A percentile compares a stretch with the other conserved stretches of the same genome.
phyloP scores from a whole-genome alignment of 2,113 vertebrate genomes.

The Perccottus glenii region DNA sequence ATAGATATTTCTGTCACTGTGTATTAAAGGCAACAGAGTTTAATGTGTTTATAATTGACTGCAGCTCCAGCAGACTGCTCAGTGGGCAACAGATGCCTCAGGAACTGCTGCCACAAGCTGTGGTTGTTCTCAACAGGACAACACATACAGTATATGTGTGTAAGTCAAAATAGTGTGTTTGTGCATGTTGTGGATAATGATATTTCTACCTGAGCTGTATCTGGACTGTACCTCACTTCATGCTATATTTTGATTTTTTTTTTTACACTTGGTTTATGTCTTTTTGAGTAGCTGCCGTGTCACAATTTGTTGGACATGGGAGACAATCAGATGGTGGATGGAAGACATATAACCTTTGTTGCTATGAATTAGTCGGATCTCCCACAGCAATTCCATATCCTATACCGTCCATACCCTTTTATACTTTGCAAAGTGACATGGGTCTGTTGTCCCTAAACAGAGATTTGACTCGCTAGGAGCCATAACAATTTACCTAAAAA shows the following conservation, averaged over 20 bases:
- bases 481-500: too few species aligned
- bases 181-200: background rate
- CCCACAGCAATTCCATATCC: too few species aligned
- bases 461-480: too few species aligned
- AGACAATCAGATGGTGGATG: too few species aligned
- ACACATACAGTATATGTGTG: background rate
- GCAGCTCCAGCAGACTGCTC: conserved; percentile 60
- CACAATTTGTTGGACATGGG: too few species aligned
- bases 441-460: too few species aligned
- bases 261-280: background rate
- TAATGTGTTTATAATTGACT: conserved; percentile 80
- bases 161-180: background rate
- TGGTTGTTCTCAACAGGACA: background rate
- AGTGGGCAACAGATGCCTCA: conserved; percentile 67
- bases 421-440: too few species aligned
- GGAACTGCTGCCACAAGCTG: conserved; percentile 46
- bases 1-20: conserved; percentile 65
- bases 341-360: too few species aligned
- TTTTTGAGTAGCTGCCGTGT: background rate
- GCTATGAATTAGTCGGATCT: too few species aligned
- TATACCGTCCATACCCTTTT: too few species aligned
- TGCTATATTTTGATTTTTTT: too few species aligned
- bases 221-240: background rate
- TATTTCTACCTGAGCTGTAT: background rate
- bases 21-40: conserved; percentile 61